Base-by-base conservation (phyloP, 1,140 invertebrate genomes). In the Scaptomyza montana region DNA sequence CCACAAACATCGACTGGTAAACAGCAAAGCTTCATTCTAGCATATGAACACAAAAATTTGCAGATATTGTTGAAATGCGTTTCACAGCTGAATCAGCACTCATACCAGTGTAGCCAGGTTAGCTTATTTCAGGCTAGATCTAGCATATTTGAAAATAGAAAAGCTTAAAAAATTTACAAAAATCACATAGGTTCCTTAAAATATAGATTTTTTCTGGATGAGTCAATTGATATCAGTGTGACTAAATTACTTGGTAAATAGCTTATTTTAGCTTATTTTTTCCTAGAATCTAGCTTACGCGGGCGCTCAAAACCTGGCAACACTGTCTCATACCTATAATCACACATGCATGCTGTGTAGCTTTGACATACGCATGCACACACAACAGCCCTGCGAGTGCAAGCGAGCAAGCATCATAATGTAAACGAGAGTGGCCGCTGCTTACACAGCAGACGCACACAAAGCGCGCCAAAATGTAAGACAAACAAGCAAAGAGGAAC, bases 401-500 rank as follows among this genome's bases (percentile, higher is more conserved):
- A 53, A 69, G 30, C 28, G 59, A 69, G 66, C 16, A 9, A 30
- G 46, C 57, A 28, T 25, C 8, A 62, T 5, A 50, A 43, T 43
- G 12, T 43, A 19, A 30, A 25, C 10, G 25, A 13, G 36, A 10
- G 7, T 30, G 39, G 50, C 43, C 16, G 63, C 47, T 51, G 47
- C 30, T 66, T 30, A 5, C 10, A 53, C 57, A 46, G 33, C 55
- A 76, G 54, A 72, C 62, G 73, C 73, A 62, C 21, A 16, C 16
- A 73, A 73, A 68, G 64, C 74, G 68, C 77, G 77, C 77, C 77
- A 78, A 77, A 78, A 75, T 59, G 46, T 47, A 57, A 53, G 36
- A n/a, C 21, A 57, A 36, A 13, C 21, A 46, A 39, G 33, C n/a
- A 55, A 65, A 36, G 39, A 60, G 59, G 16, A 54, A 13, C 4